Evolutionary conservation across 2,113 vertebrate species (phyloP).

Genomic region (human): DNA sequence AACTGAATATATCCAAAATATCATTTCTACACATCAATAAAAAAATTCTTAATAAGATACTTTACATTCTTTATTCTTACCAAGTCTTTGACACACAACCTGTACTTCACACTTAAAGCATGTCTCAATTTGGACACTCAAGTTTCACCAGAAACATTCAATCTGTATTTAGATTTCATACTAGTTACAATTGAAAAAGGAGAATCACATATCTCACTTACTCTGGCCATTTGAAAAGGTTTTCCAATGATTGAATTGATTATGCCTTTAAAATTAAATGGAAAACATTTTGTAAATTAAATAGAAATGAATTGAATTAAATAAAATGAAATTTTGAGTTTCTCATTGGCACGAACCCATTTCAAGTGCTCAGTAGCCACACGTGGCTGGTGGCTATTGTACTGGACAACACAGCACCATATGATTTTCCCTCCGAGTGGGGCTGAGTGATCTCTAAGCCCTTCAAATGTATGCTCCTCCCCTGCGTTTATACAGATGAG

Average conservation of each 20-base stretch:
- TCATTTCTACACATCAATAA: neutral
- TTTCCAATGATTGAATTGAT: neutral
- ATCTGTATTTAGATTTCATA: neutral
- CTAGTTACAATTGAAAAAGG: neutral
- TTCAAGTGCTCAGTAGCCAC: neutral
- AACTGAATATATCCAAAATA: neutral
- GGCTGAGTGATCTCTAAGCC: neutral
- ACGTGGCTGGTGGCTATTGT: neutral
- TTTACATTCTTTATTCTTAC: neutral
- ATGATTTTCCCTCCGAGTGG: neutral
- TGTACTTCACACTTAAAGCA: neutral
- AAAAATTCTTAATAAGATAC: neutral
- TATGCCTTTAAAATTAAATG: neutral
- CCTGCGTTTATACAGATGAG: neutral
- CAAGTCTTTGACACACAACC: neutral
- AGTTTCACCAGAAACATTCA: neutral
- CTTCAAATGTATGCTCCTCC: neutral
- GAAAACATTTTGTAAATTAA: neutral
- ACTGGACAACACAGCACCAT: neutral
- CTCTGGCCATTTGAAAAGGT: neutral
- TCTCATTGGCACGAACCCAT: neutral
- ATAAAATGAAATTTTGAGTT: neutral
- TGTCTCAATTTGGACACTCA: neutral
- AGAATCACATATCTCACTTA: neutral
- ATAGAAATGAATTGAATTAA: neutral